Conservation (phyloP, 2,888 invertebrate species). For the Ischnura elegans region DNA sequence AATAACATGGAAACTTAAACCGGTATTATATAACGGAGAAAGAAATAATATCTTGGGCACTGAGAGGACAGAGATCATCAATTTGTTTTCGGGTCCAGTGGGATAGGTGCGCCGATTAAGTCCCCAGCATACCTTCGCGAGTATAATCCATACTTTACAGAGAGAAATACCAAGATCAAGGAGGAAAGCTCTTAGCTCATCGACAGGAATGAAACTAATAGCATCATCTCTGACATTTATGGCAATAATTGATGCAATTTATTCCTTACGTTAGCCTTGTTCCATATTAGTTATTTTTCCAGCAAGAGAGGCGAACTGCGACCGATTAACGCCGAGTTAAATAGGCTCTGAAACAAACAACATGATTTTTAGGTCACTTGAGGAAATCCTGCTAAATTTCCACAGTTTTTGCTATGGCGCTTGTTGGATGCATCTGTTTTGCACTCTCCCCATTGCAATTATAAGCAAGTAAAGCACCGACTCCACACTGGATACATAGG, state of each 20-base stretch:
- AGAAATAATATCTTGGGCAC: too few species aligned
- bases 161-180: background rate
- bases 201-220: background rate
- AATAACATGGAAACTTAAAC: too few species aligned
- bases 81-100: too few species aligned
- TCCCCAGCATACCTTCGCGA: too few species aligned
- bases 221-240: background rate
- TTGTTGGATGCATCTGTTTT: background rate
- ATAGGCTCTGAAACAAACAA: background rate
- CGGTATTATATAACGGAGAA: too few species aligned
- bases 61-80: too few species aligned
- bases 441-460: background rate
- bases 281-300: slow-evolving; percentile 8
- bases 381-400: background rate
- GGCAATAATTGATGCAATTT: background rate
- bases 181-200: background rate
- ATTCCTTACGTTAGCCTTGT: background rate
- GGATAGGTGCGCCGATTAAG: too few species aligned
- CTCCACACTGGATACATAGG: background rate
- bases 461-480: background rate
- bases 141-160: too few species aligned
- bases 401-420: background rate
- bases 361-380: background rate
- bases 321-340: background rate
- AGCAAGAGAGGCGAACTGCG: background rate